Conservation (phyloP, 1,140 invertebrate genomes). For the Holotrichia oblita region DNA sequence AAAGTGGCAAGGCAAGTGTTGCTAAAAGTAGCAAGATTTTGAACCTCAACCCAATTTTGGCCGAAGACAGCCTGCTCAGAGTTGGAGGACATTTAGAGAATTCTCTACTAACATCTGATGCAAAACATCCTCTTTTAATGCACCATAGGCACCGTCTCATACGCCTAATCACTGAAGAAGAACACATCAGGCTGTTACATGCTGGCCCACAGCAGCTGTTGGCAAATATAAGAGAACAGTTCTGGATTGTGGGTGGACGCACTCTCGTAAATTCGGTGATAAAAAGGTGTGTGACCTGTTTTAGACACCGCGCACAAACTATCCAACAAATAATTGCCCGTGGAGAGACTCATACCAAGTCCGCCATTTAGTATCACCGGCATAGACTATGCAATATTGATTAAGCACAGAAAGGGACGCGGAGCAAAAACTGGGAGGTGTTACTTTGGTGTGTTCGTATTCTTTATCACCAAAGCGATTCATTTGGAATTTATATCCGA, state of each 20-base stretch:
- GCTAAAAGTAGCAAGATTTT: constrained; percentile 26
- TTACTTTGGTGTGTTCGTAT: constrained; percentile 49
- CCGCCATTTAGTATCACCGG: constrained; percentile 52
- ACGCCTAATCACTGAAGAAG: constrained; percentile 22
- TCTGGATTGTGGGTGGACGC: constrained; percentile 50
- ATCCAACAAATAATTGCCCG: constrained; percentile 51
- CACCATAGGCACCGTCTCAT: not conserved
- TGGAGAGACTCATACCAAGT: constrained; percentile 47
- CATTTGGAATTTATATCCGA: constrained; percentile 52
- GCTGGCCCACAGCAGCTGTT: constrained; percentile 51
- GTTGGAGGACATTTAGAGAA: constrained; percentile 30
- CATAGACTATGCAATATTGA: constrained; percentile 50
- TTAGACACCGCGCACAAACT: constrained; percentile 30
- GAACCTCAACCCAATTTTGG: not conserved
- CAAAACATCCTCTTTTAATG: constrained; percentile 33
- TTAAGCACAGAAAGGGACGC: constrained; percentile 21
- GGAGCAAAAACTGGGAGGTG: constrained; percentile 44
- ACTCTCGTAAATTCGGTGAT: constrained; percentile 40
- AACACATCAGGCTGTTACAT: constrained; percentile 30
- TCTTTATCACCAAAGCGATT: constrained; percentile 47
- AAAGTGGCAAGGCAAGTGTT: not conserved
- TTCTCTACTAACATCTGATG: not conserved
- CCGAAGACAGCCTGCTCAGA: constrained; percentile 24
- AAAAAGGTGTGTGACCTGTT: constrained; percentile 27
- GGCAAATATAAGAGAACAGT: constrained; percentile 48